Conservation (phyloP, 2,888 invertebrate species). For the Branchellion lobata region DNA sequence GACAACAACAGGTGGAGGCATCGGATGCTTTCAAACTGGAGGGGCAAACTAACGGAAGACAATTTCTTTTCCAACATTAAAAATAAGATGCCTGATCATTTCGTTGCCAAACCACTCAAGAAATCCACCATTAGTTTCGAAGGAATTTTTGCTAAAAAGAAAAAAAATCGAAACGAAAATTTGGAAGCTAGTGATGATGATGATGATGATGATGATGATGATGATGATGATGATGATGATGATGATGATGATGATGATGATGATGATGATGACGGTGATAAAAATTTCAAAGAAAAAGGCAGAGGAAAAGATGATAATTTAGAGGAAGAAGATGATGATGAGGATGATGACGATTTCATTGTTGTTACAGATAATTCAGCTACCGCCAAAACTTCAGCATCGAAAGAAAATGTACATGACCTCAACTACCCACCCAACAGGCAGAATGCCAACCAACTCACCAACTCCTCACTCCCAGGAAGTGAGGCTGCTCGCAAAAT, state of each 20-base stretch:
- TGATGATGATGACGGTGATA: too few relatives aligned
- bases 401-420: background rate
- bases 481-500: too few relatives aligned
- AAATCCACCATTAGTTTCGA: background rate
- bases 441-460: too few relatives aligned
- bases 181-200: background rate
- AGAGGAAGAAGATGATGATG: background rate
- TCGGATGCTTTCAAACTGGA: background rate
- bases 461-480: too few relatives aligned
- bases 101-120: background rate
- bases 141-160: background rate
- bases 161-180: background rate
- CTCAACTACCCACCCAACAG: too few relatives aligned
- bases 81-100: background rate
- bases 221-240: slow-evolving; percentile 8
- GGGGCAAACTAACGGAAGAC: background rate
- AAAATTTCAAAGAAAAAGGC: too few relatives aligned
- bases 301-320: too few relatives aligned
- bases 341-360: background rate
- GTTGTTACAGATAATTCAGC: background rate
- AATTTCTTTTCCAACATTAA: background rate
- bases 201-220: slow-evolving; percentile 21
- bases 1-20: background rate
- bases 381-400: background rate
- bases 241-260: background rate